Evolutionary conservation across 2,113 vertebrate genomes (phyloP).

Genomic region (Neofelis nebulosa): DNA sequence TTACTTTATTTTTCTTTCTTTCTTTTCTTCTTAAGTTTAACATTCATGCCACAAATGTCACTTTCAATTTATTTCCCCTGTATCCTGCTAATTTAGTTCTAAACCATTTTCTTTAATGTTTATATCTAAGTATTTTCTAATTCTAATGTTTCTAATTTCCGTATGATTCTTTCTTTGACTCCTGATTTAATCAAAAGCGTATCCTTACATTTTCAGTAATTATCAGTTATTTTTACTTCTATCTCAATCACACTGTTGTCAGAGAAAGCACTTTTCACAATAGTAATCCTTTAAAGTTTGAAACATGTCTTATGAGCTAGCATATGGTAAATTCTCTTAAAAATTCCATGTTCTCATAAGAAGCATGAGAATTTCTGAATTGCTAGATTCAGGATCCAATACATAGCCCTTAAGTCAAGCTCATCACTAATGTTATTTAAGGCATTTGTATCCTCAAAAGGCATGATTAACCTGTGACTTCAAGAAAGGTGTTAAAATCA

Average conservation of each 20-base stretch:
- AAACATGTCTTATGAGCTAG: neutral
- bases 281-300: neutral
- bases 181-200: neutral
- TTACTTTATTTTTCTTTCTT: neutral
- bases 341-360: neutral
- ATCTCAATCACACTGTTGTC: neutral
- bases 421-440: neutral
- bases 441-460: neutral
- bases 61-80: neutral
- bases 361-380: neutral
- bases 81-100: neutral
- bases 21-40: neutral
- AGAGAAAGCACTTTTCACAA: neutral
- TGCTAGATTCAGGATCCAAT: neutral
- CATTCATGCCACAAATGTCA: neutral
- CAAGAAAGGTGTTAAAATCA: neutral
- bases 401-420: neutral
- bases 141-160: neutral
- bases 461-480: neutral
- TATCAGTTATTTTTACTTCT: neutral
- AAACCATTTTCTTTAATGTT: neutral
- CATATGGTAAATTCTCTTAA: neutral
- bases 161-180: neutral
- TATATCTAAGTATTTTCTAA: neutral
- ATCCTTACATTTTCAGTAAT: neutral